Evolutionary conservation across 2,113 vertebrate genomes (phyloP).

Genomic region (Indicator indicator): DNA sequence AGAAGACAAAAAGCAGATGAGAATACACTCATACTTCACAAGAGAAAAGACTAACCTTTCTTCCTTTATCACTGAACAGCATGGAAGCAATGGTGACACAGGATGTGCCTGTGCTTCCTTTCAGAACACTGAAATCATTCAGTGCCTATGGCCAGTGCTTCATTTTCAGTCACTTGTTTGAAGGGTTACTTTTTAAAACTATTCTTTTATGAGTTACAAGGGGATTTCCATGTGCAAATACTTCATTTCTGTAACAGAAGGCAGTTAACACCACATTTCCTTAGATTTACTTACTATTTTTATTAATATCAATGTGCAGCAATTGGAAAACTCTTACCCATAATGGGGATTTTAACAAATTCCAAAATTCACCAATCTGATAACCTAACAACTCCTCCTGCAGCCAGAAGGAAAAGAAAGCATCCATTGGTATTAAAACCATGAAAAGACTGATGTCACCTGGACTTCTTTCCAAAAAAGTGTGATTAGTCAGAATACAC

Average conservation of each 20-base stretch:
- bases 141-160: background rate
- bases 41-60: background rate
- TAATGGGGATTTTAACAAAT: background rate
- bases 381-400: background rate
- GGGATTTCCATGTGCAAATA: background rate
- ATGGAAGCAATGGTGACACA: background rate
- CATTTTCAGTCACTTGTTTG: background rate
- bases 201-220: background rate
- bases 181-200: background rate
- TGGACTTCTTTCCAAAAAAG: background rate
- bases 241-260: background rate
- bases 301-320: background rate
- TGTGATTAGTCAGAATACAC: background rate
- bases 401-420: background rate
- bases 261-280: background rate
- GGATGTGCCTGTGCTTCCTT: background rate
- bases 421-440: background rate
- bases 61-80: background rate
- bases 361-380: background rate
- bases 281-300: background rate
- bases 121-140: background rate
- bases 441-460: background rate
- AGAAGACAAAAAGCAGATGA: slow-evolving; percentile 6
- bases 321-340: background rate
- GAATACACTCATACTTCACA: background rate